Conservation (phyloP, 2,797 vertebrate genomes). For the Echiichthys vipera region DNA sequence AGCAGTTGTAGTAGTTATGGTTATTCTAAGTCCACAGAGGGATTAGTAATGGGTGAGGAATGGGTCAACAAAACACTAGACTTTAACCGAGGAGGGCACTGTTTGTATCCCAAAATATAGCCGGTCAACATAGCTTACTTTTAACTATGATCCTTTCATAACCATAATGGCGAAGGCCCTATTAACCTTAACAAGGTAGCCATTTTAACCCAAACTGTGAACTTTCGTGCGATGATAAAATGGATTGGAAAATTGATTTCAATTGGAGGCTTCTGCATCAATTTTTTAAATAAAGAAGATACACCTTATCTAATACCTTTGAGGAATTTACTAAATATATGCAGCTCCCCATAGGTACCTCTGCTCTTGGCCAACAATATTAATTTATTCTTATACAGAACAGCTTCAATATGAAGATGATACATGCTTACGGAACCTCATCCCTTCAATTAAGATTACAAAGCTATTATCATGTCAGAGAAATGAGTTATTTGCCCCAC, state of each 20-base stretch:
- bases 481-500: conserved; percentile 39
- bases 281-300: not conserved
- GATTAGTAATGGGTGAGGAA: not conserved
- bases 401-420: not conserved
- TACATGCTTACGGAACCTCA: not conserved
- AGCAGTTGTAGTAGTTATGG: not conserved
- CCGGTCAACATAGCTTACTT: not conserved
- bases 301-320: conserved; percentile 1
- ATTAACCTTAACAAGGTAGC: not conserved
- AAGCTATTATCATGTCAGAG: conserved; percentile 42
- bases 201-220: too few relatives aligned
- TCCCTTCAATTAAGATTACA: not conserved
- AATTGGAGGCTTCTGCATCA: not conserved
- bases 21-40: not conserved
- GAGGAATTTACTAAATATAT: not conserved
- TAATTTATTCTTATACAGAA: not conserved
- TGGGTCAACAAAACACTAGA: not conserved
- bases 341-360: not conserved
- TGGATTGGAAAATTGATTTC: conserved; percentile 3
- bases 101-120: not conserved
- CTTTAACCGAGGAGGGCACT: not conserved
- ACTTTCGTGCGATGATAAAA: too few relatives aligned
- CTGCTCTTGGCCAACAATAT: not conserved
- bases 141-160: not conserved
- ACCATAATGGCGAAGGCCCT: not conserved